Evolutionary conservation across 2,113 vertebrate species (phyloP).

Genomic region (Microtus ochrogaster): DNA sequence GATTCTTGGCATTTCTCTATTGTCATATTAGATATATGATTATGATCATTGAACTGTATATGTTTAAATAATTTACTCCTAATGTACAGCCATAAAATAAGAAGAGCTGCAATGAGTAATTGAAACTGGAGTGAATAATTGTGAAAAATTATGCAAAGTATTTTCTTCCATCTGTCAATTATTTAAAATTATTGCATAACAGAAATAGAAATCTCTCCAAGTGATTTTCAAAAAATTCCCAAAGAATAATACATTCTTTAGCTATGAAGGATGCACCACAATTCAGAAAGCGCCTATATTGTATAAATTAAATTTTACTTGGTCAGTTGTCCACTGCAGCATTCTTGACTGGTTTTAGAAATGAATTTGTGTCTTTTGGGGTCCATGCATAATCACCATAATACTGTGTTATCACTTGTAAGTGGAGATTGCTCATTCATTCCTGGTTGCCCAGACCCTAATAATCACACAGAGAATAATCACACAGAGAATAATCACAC

Average conservation of each 20-base stretch:
- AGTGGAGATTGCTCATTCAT: too few relatives aligned
- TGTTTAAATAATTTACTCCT: background rate
- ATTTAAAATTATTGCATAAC: background rate
- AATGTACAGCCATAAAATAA: background rate
- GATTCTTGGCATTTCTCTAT: background rate
- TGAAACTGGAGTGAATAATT: background rate
- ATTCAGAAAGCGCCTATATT: background rate
- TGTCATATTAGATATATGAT: background rate
- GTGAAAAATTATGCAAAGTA: background rate
- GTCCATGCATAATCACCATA: background rate
- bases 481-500: too few relatives aligned
- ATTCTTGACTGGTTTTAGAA: background rate
- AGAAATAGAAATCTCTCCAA: conserved; percentile 20
- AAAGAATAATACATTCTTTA: background rate
- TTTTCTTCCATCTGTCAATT: background rate
- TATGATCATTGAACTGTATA: conserved; percentile 10
- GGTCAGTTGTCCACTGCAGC: background rate
- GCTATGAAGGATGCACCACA: background rate
- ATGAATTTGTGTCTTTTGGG: background rate
- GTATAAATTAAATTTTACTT: background rate
- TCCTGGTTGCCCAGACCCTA: too few relatives aligned
- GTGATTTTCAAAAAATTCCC: background rate
- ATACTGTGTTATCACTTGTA: background rate
- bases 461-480: too few relatives aligned
- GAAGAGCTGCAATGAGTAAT: background rate